Evolutionary conservation across 2,888 invertebrate species (phyloP).

Genomic region (Carcina quercana): DNA sequence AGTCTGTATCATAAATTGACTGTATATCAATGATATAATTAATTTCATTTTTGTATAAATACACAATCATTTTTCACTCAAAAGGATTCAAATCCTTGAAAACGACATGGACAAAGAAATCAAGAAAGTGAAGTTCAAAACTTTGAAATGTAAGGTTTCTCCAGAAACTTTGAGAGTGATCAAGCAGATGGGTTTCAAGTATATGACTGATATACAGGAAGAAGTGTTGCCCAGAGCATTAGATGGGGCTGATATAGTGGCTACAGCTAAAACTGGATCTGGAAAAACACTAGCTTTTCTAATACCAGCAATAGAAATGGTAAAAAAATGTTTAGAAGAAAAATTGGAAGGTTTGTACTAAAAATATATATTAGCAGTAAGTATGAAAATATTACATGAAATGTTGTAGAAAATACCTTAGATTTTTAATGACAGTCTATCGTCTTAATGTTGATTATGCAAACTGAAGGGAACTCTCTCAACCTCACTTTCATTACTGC

Average conservation of each 20-base stretch:
- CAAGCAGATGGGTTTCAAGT: constrained; percentile 89
- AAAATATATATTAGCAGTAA: constrained; percentile 7
- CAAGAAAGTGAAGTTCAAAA: constrained; percentile 59
- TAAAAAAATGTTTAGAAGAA: constrained; percentile 72
- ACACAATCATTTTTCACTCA: too few relatives aligned
- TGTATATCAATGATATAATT: too few relatives aligned
- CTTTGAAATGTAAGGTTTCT: constrained; percentile 77
- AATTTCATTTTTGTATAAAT: too few relatives aligned
- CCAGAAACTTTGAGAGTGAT: constrained; percentile 84
- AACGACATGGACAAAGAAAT: constrained; percentile 27
- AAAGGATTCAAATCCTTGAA: background rate
- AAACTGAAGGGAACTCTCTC: background rate
- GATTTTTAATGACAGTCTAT: too few relatives aligned
- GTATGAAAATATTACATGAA: too few relatives aligned
- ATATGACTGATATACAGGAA: constrained; percentile 95
- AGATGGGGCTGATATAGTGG: constrained; percentile 93
- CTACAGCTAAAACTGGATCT: constrained; percentile 96
- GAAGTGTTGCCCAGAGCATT: constrained; percentile 89
- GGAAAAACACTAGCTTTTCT: constrained; percentile 98
- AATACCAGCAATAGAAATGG: constrained; percentile 93
- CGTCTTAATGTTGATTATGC: too few relatives aligned
- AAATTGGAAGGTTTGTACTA: constrained; percentile 29
- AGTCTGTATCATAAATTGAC: too few relatives aligned
- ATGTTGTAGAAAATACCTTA: too few relatives aligned
- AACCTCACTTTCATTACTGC: too few relatives aligned